Percentiles rank a stretch among this genome's conserved stretches.
Conservation (phyloP, 2,797 vertebrate species). For the Jordanella pulchra region DNA sequence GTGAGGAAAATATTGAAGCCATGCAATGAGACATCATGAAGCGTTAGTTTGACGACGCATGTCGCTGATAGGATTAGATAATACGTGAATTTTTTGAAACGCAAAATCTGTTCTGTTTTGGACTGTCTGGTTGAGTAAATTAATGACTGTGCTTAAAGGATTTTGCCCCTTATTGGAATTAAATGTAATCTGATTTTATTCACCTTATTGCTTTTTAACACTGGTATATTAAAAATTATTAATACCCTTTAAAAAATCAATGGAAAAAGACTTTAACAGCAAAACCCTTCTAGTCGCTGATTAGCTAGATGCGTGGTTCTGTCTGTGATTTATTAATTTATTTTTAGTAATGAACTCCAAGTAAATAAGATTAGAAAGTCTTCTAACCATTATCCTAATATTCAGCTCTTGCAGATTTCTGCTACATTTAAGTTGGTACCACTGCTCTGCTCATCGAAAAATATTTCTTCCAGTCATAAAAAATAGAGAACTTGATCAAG, state of each 20-base stretch:
- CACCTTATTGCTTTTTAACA: background rate
- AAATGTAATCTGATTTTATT: background rate
- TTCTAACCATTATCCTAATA: background rate
- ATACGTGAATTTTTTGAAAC: background rate
- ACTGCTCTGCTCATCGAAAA: background rate
- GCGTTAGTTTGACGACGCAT: background rate
- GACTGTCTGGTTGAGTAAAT: background rate
- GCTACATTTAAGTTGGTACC: background rate
- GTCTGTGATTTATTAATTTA: background rate
- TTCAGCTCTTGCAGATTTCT: background rate
- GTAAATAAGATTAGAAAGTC: background rate
- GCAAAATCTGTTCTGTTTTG: background rate
- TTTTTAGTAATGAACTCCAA: background rate
- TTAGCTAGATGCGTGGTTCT: background rate
- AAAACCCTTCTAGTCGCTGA: background rate
- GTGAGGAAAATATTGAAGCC: constrained; percentile 15
- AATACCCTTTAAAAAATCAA: background rate
- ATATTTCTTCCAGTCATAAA: background rate
- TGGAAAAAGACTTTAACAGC: background rate
- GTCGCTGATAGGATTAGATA: background rate
- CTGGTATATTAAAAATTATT: background rate
- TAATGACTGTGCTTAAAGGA: background rate
- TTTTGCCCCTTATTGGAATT: background rate
- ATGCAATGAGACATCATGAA: background rate
- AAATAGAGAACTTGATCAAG: background rate